These are phyloP conservation scores for Incurvaria masculella DNA, from an alignment of 2,888 invertebrate species.

Conservation along the genomic window DNA sequence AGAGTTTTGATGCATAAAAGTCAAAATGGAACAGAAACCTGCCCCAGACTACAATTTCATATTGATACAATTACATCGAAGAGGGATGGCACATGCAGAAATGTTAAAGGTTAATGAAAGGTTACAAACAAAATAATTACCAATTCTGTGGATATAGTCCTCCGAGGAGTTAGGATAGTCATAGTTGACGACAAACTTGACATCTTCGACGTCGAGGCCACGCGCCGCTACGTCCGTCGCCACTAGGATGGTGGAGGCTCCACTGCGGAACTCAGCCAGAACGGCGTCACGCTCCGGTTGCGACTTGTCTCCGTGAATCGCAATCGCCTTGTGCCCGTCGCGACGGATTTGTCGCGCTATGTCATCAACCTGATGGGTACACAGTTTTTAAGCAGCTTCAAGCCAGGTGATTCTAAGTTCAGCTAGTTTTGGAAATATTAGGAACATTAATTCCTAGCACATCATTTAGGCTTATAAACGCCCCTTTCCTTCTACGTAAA, in stretches of 20 bases:
- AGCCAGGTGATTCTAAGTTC: no score
- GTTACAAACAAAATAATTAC: slow-evolving; percentile 25
- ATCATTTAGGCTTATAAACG: no score
- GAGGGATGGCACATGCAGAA: no score
- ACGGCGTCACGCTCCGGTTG: slow-evolving; percentile 94
- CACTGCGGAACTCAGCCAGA: slow-evolving; percentile 80
- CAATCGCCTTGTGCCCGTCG: slow-evolving; percentile 76
- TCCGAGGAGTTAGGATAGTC: slow-evolving; percentile 98
- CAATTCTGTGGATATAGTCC: slow-evolving; percentile 97
- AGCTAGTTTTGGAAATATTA: no score
- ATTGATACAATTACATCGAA: no score
- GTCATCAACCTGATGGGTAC: slow-evolving; percentile 88
- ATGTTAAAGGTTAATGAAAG: no score
- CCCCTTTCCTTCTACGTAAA: no score
- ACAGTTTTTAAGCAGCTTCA: no score
- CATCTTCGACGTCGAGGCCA: slow-evolving; percentile 88
- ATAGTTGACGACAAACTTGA: slow-evolving; percentile 96
- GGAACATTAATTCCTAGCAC: no score
- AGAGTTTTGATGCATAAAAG: no score
- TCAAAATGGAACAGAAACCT: no score
- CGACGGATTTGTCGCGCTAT: slow-evolving; percentile 85
- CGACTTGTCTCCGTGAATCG: slow-evolving; percentile 95
- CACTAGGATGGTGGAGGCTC: slow-evolving; percentile 84
- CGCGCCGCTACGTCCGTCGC: slow-evolving; percentile 96
- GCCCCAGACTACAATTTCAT: no score